Evolutionary conservation across 1,140 invertebrate genomes (phyloP).

Genomic region (Artemia franciscana): DNA sequence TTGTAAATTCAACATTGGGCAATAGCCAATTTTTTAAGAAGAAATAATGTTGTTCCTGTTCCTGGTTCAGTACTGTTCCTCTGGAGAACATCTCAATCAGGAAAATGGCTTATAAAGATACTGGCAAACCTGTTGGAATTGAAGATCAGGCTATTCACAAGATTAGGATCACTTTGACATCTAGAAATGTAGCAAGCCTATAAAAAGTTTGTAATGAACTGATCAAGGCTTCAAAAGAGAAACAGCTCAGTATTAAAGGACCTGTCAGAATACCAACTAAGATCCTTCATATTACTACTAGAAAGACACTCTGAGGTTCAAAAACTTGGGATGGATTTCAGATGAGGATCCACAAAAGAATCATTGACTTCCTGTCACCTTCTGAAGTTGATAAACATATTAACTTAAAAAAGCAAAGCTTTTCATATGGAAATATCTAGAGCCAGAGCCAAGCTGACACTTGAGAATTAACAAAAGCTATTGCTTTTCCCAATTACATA

Average conservation of each 20-base stretch:
- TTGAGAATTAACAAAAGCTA: too few relatives aligned
- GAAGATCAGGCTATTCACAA: conserved; percentile 64
- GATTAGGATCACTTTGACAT: conserved; percentile 92
- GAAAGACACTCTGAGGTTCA: conserved; percentile 98
- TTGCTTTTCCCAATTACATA: too few relatives aligned
- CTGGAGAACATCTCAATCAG: not conserved
- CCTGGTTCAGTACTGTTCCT: not conserved
- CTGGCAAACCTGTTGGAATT: conserved; percentile 48
- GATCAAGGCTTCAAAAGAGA: conserved; percentile 85
- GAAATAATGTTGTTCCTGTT: too few relatives aligned
- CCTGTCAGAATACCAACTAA: conserved; percentile 93
- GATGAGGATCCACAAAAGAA: conserved; percentile 96
- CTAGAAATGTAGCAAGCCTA: conserved; percentile 80
- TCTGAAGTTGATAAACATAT: conserved; percentile 98
- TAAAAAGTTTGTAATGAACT: conserved; percentile 95
- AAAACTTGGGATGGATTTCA: conserved; percentile 96
- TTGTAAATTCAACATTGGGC: too few relatives aligned
- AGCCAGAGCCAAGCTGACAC: too few relatives aligned
- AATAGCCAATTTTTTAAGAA: too few relatives aligned
- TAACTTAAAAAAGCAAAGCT: too few relatives aligned
- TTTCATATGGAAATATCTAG: too few relatives aligned
- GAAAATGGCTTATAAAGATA: conserved; percentile 21
- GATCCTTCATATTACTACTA: conserved; percentile 80
- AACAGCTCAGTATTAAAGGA: conserved; percentile 85
- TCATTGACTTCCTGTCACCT: conserved; percentile 90